phyloP scores from a whole-genome alignment of 2,888 invertebrate genomes.

The Acleris cristana region DNA sequence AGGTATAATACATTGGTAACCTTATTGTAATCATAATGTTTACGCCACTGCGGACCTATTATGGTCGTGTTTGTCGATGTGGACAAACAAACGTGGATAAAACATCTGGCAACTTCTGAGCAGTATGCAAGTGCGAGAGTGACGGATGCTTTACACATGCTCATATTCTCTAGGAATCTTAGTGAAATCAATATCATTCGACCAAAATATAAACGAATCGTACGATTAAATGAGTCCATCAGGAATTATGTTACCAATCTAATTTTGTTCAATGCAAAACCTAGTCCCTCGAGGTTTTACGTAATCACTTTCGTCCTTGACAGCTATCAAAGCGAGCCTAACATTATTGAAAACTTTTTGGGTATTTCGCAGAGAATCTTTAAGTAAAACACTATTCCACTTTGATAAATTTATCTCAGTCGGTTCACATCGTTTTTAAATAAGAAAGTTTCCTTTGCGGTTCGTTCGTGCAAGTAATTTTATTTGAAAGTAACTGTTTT shows the following conservation, averaged over 20 bases:
- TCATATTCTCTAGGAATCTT: neutral
- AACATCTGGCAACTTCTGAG: too few relatives aligned
- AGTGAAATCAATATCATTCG: neutral
- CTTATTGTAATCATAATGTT: too few relatives aligned
- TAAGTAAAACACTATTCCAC: neutral
- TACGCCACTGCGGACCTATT: too few relatives aligned
- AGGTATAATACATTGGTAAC: too few relatives aligned
- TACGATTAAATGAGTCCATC: neutral
- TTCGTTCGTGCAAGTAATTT: conserved; percentile 5
- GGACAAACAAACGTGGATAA: too few relatives aligned
- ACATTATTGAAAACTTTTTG: conserved; percentile 1
- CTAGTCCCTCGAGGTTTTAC: neutral
- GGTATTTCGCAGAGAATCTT: neutral
- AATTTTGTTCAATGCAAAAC: neutral
- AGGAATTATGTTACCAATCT: neutral
- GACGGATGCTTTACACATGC: too few relatives aligned
- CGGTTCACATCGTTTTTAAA: conserved; percentile 6
- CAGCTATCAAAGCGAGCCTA: neutral
- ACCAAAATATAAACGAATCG: neutral
- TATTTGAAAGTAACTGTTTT: conserved; percentile 15
- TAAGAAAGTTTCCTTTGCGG: conserved; percentile 13
- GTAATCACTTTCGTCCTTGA: conserved; percentile 9
- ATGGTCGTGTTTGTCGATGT: too few relatives aligned
- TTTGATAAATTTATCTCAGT: conserved; percentile 4
- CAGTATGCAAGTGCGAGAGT: too few relatives aligned